Evolutionary conservation across 2,113 vertebrate genomes (phyloP).

Genomic region (Pionites leucogaster): DNA sequence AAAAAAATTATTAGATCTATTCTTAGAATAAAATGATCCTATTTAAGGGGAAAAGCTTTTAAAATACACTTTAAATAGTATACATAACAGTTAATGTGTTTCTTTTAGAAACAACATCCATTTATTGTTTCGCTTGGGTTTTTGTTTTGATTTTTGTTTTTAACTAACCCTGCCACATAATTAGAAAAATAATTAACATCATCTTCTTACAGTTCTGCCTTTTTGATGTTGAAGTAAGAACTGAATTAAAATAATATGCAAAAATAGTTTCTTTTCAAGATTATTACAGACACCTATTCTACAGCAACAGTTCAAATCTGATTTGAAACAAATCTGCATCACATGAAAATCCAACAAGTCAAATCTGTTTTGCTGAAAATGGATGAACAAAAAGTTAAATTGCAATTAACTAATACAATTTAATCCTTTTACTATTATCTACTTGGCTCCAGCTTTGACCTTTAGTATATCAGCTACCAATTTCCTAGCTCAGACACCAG

Average conservation of each 20-base stretch:
- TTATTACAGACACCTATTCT: not conserved
- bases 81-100: not conserved
- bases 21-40: not conserved
- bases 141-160: not conserved
- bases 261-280: not conserved
- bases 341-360: not conserved
- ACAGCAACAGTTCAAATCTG: not conserved
- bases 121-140: not conserved
- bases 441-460: slow-evolving; percentile 28
- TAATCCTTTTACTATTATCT: slow-evolving; percentile 10
- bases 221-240: not conserved
- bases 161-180: not conserved
- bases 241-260: not conserved
- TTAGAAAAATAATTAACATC: not conserved
- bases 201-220: not conserved
- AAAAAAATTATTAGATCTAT: not conserved
- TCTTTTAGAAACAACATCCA: not conserved
- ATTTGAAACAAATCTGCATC: not conserved
- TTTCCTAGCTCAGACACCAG: slow-evolving; percentile 56
- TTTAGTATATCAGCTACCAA: slow-evolving; percentile 7
- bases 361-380: not conserved
- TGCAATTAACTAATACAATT: slow-evolving; percentile 35
- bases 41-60: not conserved
- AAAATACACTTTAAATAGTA: not conserved
- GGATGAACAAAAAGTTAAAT: not conserved